phyloP scores from a whole-genome alignment of 2,888 invertebrate species.

The Drosophila bunnanda region DNA sequence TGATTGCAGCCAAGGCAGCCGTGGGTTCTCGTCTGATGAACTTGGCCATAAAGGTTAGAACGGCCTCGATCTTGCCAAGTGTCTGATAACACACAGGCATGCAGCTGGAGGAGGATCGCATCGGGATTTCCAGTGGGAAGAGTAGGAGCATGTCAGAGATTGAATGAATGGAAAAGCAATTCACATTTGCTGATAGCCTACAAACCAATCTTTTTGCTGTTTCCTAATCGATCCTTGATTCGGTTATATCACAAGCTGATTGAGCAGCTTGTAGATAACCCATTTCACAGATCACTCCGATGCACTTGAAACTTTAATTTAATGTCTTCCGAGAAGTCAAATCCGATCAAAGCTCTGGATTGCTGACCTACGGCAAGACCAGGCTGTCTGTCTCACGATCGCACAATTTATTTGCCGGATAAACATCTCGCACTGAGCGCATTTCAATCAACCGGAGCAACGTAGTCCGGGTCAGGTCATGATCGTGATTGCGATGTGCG shows the following conservation, averaged over 20 bases:
- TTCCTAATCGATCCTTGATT: conserved; percentile 4
- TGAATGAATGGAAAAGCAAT: conserved; percentile 20
- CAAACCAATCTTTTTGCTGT: background rate
- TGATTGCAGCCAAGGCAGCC: conserved; percentile 59
- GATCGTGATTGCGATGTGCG: conserved; percentile 39
- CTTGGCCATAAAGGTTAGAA: conserved; percentile 37
- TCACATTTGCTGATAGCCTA: conserved; percentile 4
- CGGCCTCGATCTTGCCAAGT: conserved; percentile 12
- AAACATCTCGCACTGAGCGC: conserved; percentile 48
- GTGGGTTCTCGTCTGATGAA: conserved; percentile 7
- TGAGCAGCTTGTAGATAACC: background rate
- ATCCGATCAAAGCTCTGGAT: conserved; percentile 7
- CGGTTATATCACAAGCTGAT: conserved; percentile 11
- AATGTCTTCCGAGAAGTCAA: conserved; percentile 14
- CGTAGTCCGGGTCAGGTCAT: conserved; percentile 44
- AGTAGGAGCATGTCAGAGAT: no score
- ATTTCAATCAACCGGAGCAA: conserved; percentile 45
- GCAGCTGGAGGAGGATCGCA: conserved; percentile 1
- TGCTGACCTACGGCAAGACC: conserved; percentile 31
- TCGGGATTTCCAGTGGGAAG: no score
- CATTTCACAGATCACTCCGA: background rate
- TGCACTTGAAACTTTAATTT: background rate
- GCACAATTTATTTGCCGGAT: conserved; percentile 51
- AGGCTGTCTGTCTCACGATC: conserved; percentile 13
- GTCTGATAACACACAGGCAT: conserved; percentile 8